These are phyloP conservation scores for Microcebus tavaratra DNA, from an alignment of 2,113 vertebrate species.

Conservation along the genomic window DNA sequence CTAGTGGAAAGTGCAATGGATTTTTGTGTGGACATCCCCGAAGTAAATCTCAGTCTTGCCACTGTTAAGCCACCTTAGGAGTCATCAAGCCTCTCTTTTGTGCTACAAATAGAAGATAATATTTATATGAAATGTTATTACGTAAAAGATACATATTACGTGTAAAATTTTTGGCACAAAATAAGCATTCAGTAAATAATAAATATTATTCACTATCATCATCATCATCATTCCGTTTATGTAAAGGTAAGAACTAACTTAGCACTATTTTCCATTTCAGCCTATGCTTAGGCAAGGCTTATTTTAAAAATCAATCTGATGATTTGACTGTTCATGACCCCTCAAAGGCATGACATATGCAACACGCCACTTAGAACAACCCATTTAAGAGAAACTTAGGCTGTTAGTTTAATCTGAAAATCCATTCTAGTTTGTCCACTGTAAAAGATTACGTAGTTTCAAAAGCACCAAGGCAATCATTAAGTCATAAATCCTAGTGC, in stretches of 20 bases:
- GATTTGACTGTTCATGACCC: neutral
- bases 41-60: constrained; percentile 20
- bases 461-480: neutral
- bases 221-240: neutral
- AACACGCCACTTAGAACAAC: constrained; percentile 12
- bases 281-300: neutral
- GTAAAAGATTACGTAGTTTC: neutral
- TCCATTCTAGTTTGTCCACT: neutral
- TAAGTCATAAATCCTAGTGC: neutral
- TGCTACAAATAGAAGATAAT: neutral
- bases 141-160: neutral
- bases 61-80: neutral
- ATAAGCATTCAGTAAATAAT: constrained; percentile 2
- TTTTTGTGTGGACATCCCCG: neutral
- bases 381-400: neutral
- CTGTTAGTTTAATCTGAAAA: constrained; percentile 11
- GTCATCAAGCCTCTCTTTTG: neutral
- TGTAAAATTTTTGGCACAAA: neutral
- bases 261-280: constrained; percentile 13
- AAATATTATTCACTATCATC: neutral
- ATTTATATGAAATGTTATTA: neutral
- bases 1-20: neutral
- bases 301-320: constrained; percentile 27
- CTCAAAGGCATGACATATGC: neutral
- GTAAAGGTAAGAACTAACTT: neutral